Base-by-base conservation (phyloP, 2,113 vertebrate species). In the Procapra przewalskii region DNA sequence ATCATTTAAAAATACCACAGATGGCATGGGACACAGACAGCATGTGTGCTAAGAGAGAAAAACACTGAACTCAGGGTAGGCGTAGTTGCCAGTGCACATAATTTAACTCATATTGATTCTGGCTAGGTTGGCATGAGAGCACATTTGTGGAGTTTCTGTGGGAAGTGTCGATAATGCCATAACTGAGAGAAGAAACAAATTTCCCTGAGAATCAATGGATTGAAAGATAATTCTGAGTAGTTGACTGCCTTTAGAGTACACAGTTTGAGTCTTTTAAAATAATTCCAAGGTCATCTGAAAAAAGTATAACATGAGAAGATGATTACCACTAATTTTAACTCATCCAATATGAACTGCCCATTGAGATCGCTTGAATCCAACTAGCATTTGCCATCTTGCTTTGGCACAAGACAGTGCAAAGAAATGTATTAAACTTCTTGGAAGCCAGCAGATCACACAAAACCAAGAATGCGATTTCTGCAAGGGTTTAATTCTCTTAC, bases 81-180 rank as follows among this genome's bases (percentile, higher is more conserved):
- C 0, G 0, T 19, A 13, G 10, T n/a, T 40, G 33, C 80, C 25
- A 27, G 62, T 29, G 31, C 16, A 36, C 10, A 50, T 81, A 60
- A 89, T 62, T 90, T 85, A 77, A 82, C 77, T 93, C 79, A 21
- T 88, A 85, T 55, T 52, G 59, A 92, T 93, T 92, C 59, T 95
- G 77, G n/a, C 43, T 57, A 31, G 84, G 33, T 50, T 92, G 40
- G 64, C 13, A 48, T 88, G 55, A 81, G 57, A 27, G 21, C 31
- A 59, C 23, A 82, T 36, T 62, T 3, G 5, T 16, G 48, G 45
- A 85, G 54, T 90, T 81, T 90, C 52, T 87, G 17, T 54, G 54
- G 75, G 23, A 87, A 88, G 88, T 67, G 6, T 54, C 6, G 17
- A 67, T 85, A 23, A 77, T 82, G 11, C 5, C n/a, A 48, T 92